Evolutionary conservation across 2,888 invertebrate genomes (phyloP).

Genomic region (Pterobdella sp.): DNA sequence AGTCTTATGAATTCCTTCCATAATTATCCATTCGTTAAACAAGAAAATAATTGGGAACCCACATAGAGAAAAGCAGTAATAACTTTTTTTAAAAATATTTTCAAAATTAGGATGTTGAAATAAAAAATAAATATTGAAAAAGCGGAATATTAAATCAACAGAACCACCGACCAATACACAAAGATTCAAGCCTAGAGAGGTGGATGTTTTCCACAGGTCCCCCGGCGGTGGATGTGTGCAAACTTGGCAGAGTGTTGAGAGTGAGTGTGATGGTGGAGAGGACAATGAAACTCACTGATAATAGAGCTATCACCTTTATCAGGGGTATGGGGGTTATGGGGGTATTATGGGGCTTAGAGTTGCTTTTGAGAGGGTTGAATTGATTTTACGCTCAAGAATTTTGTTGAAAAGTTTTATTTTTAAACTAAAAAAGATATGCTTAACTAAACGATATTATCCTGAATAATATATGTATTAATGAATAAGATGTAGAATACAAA

Average conservation of each 20-base stretch:
- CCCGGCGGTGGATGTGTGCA: constrained; percentile 80
- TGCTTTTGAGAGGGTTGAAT: neutral
- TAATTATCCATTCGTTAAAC: too few species aligned
- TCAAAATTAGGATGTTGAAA: too few species aligned
- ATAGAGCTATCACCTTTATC: constrained; percentile 69
- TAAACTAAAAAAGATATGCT: neutral
- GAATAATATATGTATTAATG: neutral
- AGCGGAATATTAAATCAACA: too few species aligned
- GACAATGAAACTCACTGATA: constrained; percentile 99
- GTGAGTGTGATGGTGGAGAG: constrained; percentile 97
- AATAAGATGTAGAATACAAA: constrained; percentile 20
- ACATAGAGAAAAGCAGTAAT: too few species aligned
- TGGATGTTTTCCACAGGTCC: constrained; percentile 44
- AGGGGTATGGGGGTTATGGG: neutral
- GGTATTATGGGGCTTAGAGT: neutral
- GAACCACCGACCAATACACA: constrained; percentile 47
- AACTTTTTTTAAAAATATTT: too few species aligned
- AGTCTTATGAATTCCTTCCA: too few species aligned
- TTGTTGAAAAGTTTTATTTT: neutral
- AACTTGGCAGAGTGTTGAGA: constrained; percentile 93
- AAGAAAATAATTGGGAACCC: too few species aligned
- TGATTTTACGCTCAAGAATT: neutral
- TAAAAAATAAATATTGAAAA: neutral
- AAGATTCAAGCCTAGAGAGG: constrained; percentile 92
- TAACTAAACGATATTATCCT: neutral